Base-by-base conservation (phyloP, 2,888 invertebrate species). In the Caenorhabditis sp. region DNA sequence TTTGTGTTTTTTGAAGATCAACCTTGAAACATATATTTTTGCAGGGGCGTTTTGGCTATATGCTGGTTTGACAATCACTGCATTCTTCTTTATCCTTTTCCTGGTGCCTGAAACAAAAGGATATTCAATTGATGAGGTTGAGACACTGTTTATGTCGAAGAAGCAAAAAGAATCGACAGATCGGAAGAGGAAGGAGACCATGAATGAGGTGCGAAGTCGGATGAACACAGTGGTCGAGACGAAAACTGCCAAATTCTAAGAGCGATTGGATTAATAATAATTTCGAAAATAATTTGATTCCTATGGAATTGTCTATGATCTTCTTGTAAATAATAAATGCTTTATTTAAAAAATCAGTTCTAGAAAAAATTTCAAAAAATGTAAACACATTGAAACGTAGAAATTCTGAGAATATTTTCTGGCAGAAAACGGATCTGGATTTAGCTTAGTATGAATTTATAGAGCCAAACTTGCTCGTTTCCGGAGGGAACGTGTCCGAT, bases 41-140 rank as follows among this genome's bases (percentile, higher is more conserved):
- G 67, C 67, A 52, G 71, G 71, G 7, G 89, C 90, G 1, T 91
- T 90, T 83, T 90, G 89, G 87, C 78, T 91, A 64, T 91, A 90
- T 86, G 87, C 89, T 25, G 88, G 88, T 0, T 83, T 90, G n/a
- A 89, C 90, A 0, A 63, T 87, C 1, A 31, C 89, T 0, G 90
- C 90, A 0, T 77, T 90, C 8, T n/a, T 90, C 1, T 88, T 90
- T 65, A 87, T 91, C 73, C 85, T 83, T 49, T 72, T 88, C n/a
- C 84, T 89, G 50, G 86, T 91, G 53, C 91, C 91, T 0, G 91
- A 91, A 82, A 91, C 91, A 0, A 89, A 89, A 81, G 90, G 90
- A 1, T 86, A 87, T 49, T 85, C 86, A 27, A 86, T 91, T 59
- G 91, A 91, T 82, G 89, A 73, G 69, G 69, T 74, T 1, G 73